Evolutionary conservation across 2,113 vertebrate genomes (phyloP), one percentile per base, ranked within the genome.

Genomic region (Pavo muticus): DNA sequence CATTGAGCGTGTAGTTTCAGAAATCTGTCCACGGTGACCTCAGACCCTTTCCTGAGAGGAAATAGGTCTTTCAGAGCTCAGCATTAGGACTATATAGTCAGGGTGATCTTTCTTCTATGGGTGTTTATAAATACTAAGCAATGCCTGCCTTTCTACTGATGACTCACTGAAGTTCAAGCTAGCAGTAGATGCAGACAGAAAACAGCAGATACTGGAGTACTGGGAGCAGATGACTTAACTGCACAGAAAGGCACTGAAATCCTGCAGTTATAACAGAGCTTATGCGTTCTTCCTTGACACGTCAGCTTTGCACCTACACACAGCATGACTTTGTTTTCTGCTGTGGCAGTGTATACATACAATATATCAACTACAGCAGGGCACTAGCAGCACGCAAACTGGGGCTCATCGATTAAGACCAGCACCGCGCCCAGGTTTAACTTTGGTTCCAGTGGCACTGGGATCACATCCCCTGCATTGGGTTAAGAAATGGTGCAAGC

Each of bases 311-410:
- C 56, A 14, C 12, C 12, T n/a, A 39, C 2, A 2, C 23, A 6
- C 14, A 5, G 21, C 0, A 1, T 25, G 37, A 50, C 45, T 56
- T 47, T 6, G 11, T 11, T 54, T 56, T n/a, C 25, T 27, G 42
- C 12, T 69, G n/a, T 0, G 1, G 13, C 8, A 30, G 27, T 9
- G 50, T 1, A 14, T 32, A 8, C 39, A 47, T 8, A 52, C 0
- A 1, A 24, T 6, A 11, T 42, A 2, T 10, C 25, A 8, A 20
- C 5, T 8, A 6, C 47, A 29, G 4, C 21, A 5, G 5, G 6
- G 64, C 14, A 14, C 10, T 44, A 48, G 77, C 84, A 78, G 77
- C 65, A 45, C 32, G 29, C 56, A 35, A 70, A 42, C 30, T 8
- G 47, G 15, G n/a, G 30, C 35, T n/a, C 54, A 37, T 14, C 21